Evolutionary conservation across 2,888 invertebrate species (phyloP), one percentile per base, ranked within the genome.

Genomic region (Entomobrya proxima): DNA sequence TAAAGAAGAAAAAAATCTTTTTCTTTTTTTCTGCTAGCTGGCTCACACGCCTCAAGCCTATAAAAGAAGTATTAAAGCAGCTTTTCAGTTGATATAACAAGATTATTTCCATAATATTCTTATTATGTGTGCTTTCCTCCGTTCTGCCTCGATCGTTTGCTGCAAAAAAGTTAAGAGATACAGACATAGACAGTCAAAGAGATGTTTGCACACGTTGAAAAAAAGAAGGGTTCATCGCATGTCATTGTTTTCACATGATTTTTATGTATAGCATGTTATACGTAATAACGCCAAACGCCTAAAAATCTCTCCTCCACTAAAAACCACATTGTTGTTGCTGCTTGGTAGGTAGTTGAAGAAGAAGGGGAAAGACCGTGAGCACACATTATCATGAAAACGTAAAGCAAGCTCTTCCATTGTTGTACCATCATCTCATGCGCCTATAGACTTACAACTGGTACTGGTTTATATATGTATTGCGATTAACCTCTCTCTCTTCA

Each of bases 211-310:
- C 55, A 35, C 24, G 18, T 55, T 11, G n/a, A n/a, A 24, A 72
- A 50, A 52, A 24, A 27, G 21, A 58, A 67, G 76, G 77, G 86
- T 81, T 86, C 76, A 86, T 81, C 74, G 47, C 67, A 69, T 80
- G 80, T 86, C 86, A 64, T 86, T 81, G 80, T 78, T 86, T 80
- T 81, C 75, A 75, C 67, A 75, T 40, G 67, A 52, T 72, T 84
- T 79, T 50, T 79, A 18, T 67, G 37, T 40, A 27, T 40, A 64
- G 44, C 47, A 37, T 37, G 27, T 32, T 27, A 35, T 64, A 37
- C 18, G 64, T 30, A 30, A 27, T 11, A 2, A 18, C 5, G 2
- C n/a, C 11, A 50, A 50, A 50, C 11, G 50, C 50, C 50, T 9
- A 9, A 3, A 13, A 44, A 44, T n/a, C n/a, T 44, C 44, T 44